Evolutionary conservation across 2,113 vertebrate genomes (phyloP).

Genomic region (Lepus timidus): DNA sequence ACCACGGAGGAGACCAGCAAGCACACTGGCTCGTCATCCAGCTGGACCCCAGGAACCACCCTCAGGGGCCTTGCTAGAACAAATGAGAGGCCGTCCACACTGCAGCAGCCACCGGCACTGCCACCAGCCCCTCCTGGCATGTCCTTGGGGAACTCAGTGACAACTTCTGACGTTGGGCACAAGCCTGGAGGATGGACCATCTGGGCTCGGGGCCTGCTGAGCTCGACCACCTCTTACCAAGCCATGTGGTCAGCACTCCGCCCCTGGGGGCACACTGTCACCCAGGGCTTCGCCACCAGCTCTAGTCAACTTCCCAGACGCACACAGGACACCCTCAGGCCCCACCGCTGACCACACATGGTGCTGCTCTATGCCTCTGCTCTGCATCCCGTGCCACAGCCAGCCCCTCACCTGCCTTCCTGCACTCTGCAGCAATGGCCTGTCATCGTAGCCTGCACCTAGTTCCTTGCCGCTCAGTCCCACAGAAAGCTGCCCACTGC

Average conservation of each 20-base stretch:
- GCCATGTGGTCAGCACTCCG: not conserved
- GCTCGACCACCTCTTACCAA: not conserved
- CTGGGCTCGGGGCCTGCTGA: no score
- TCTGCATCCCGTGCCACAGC: no score
- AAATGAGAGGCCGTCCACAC: no score
- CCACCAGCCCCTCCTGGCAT: not conserved
- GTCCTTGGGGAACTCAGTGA: not conserved
- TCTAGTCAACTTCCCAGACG: not conserved
- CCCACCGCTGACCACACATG: not conserved
- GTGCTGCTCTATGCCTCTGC: no score
- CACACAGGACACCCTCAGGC: not conserved
- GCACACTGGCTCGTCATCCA: no score
- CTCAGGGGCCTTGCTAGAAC: not conserved
- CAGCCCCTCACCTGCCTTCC: not conserved
- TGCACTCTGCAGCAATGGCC: not conserved
- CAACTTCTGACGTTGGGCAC: not conserved
- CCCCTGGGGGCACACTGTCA: no score
- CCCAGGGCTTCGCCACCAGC: not conserved
- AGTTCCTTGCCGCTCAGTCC: not conserved
- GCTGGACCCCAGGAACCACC: not conserved
- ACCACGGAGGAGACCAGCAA: no score
- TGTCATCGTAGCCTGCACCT: fast-evolving
- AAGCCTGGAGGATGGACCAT: not conserved
- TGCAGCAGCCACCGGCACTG: no score
- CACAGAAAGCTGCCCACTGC: not conserved